phyloP scores from a whole-genome alignment of 1,140 invertebrate genomes.

The Oncopeltus fasciatus region DNA sequence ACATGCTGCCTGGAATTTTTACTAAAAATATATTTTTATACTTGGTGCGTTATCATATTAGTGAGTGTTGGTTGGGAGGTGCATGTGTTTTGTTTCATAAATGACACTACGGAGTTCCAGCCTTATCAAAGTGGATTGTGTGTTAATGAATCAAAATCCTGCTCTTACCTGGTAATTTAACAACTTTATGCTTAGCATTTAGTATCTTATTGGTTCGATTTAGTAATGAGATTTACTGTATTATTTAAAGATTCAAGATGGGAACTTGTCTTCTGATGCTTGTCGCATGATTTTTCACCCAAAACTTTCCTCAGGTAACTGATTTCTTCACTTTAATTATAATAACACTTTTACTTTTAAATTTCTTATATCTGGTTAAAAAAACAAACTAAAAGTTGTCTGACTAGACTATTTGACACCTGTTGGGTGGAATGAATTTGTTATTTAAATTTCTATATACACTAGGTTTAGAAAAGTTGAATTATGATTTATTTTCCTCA shows the following conservation, averaged over 20 bases:
- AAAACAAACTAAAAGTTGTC: too few relatives aligned
- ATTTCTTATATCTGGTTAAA: too few relatives aligned
- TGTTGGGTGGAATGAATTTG: too few relatives aligned
- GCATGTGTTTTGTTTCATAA: neutral
- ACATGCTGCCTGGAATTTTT: neutral
- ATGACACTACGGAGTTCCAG: neutral
- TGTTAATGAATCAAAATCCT: constrained; percentile 6
- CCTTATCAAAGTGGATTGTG: neutral
- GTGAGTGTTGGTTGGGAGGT: neutral
- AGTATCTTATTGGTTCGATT: neutral
- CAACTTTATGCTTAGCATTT: neutral
- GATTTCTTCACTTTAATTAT: too few relatives aligned
- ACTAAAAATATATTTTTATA: constrained; percentile 10
- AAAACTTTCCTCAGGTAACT: constrained; percentile 11
- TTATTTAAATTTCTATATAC: too few relatives aligned
- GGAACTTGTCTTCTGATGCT: constrained; percentile 2
- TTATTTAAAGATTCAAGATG: neutral
- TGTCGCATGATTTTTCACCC: constrained; percentile 10
- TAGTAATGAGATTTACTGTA: neutral
- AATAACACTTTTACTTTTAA: too few relatives aligned
- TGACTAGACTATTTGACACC: too few relatives aligned
- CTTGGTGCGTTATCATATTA: constrained; percentile 1
- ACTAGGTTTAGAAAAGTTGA: too few relatives aligned
- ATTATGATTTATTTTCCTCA: too few relatives aligned
- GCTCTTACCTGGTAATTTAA: constrained; percentile 2